Conservation (phyloP, 2,113 vertebrate genomes). For the Microcebus jonahi region DNA sequence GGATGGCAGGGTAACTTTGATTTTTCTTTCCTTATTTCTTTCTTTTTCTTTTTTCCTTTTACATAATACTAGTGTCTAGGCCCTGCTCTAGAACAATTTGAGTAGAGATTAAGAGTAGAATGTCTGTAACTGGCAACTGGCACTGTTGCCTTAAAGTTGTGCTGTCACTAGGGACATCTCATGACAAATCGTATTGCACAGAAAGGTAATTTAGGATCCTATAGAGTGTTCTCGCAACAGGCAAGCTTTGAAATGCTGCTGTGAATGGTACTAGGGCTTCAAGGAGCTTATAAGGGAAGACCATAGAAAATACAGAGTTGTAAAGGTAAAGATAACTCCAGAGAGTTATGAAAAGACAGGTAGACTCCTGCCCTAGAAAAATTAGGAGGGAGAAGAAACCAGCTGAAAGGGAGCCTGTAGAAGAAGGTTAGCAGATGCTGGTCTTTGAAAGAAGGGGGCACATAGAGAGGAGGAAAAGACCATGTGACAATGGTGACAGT, state of each 20-base stretch:
- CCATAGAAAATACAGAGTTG: conserved; percentile 6
- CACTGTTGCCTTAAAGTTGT: neutral
- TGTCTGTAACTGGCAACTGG: neutral
- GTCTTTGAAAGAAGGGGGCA: neutral
- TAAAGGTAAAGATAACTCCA: neutral
- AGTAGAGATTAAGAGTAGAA: neutral
- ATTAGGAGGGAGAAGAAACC: neutral
- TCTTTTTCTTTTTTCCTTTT: neutral
- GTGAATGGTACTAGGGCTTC: neutral
- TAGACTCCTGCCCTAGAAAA: neutral
- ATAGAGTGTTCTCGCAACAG: neutral
- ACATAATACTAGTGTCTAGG: neutral
- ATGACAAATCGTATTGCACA: neutral
- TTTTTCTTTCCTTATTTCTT: neutral
- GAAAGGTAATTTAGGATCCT: neutral
- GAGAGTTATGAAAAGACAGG: neutral
- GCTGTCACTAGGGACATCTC: neutral
- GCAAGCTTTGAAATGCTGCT: conserved; percentile 9
- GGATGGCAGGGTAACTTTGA: neutral
- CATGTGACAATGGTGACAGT: too few relatives aligned
- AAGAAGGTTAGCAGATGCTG: neutral
- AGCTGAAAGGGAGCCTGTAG: neutral
- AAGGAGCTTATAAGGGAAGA: neutral
- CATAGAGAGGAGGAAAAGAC: neutral
- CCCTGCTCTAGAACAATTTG: neutral